A percentile compares a stretch with the other conserved stretches of the same genome.
These are phyloP conservation scores for Drosophila insularis DNA, from an alignment of 1,140 invertebrate species.

Conservation along the genomic window DNA sequence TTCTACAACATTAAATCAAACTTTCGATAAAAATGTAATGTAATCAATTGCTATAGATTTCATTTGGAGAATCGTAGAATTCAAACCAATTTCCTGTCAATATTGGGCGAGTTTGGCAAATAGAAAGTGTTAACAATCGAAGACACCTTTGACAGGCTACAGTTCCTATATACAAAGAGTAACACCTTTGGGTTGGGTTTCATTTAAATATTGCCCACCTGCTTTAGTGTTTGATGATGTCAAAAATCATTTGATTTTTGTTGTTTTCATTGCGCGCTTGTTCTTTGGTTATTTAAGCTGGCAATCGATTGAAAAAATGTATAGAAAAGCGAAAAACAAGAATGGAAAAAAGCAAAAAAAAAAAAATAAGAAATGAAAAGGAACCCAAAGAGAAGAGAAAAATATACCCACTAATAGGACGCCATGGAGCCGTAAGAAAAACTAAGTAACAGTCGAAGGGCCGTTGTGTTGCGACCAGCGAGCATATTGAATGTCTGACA, in stretches of 20 bases:
- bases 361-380: not conserved
- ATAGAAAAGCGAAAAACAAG: not conserved
- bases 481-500: constrained; percentile 21
- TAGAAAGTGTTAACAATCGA: constrained; percentile 19
- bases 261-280: constrained; percentile 12
- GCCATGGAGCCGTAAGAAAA: constrained; percentile 11
- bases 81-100: constrained; percentile 8
- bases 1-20: not conserved
- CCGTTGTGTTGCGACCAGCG: constrained; percentile 6
- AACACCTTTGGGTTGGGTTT: not conserved
- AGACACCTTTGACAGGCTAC: constrained; percentile 12
- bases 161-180: not conserved
- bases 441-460: constrained; percentile 5
- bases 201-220: constrained; percentile 1
- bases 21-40: not conserved
- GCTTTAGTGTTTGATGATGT: constrained; percentile 1
- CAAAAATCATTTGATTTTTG: constrained; percentile 11
- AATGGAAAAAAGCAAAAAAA: not conserved
- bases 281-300: constrained; percentile 15
- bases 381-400: not conserved
- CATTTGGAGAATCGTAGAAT: not conserved
- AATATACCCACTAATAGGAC: constrained; percentile 7
- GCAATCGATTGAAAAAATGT: constrained; percentile 10
- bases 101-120: not conserved
- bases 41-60: not conserved